These are phyloP conservation scores for Poecile atricapillus DNA, from an alignment of 2,113 vertebrate genomes.

Conservation along the genomic window DNA sequence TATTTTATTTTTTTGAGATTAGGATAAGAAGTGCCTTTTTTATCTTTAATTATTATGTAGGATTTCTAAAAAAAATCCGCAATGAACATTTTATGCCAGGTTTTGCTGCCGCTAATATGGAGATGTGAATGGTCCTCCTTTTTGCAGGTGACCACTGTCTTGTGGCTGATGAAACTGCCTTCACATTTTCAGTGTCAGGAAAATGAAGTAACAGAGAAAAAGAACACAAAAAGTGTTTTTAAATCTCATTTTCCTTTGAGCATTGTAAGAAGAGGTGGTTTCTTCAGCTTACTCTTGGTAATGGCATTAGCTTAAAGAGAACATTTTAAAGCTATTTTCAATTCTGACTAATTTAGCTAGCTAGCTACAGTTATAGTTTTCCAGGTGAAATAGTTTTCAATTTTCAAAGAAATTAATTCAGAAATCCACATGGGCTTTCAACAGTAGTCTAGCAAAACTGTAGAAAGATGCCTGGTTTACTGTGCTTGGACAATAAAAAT, in stretches of 20 bases:
- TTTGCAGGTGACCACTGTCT: neutral
- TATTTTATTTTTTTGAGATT: neutral
- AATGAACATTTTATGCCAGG: neutral
- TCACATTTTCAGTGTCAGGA: neutral
- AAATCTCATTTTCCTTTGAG: neutral
- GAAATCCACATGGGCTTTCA: neutral
- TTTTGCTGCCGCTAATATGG: neutral
- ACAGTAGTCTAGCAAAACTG: neutral
- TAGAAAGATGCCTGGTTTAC: neutral
- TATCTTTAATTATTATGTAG: neutral
- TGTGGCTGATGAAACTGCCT: neutral
- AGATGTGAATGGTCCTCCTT: neutral
- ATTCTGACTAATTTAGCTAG: neutral
- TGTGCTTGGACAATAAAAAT: neutral
- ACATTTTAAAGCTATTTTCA: slow-evolving; percentile 3
- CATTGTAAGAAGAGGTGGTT: neutral
- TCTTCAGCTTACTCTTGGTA: neutral
- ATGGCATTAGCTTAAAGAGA: neutral
- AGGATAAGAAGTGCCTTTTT: neutral
- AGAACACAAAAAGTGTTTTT: neutral
- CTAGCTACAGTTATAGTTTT: neutral
- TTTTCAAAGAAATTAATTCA: slow-evolving; percentile 1
- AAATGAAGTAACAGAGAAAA: neutral
- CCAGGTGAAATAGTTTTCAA: neutral
- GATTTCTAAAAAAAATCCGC: neutral